Evolutionary conservation across 2,888 invertebrate genomes (phyloP).

Genomic region (Drosophila birchii): DNA sequence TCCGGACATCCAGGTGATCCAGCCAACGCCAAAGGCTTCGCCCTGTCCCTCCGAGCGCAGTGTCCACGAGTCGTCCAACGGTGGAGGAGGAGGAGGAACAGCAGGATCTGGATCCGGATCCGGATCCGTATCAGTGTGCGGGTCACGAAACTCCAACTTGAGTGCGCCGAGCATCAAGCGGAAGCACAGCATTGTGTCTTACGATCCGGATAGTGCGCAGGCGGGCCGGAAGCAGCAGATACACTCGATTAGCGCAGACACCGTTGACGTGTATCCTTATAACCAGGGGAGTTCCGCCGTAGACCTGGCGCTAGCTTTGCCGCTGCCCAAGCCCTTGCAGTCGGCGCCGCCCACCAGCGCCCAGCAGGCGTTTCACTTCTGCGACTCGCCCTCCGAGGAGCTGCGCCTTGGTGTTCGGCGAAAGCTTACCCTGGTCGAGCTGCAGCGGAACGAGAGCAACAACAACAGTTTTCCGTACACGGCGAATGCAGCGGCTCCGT

Average conservation of each 20-base stretch:
- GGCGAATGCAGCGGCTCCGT: conserved; percentile 67
- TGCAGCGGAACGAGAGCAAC: conserved; percentile 77
- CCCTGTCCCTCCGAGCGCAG: conserved; percentile 89
- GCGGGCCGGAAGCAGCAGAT: conserved; percentile 83
- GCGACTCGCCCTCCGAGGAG: conserved; percentile 81
- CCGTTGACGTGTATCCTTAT: conserved; percentile 82
- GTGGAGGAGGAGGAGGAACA: conserved; percentile 10
- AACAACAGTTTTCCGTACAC: conserved; percentile 81
- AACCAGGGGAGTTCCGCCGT: conserved; percentile 62
- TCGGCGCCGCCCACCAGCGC: conserved; percentile 61
- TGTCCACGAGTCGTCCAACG: conserved; percentile 65
- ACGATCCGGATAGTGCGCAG: conserved; percentile 83
- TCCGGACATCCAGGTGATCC: conserved; percentile 89
- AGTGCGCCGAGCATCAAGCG: conserved; percentile 74
- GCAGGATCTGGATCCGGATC: conserved; percentile 27
- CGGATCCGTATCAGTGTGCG: conserved; percentile 13
- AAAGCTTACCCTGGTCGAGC: conserved; percentile 80
- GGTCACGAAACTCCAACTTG: conserved; percentile 28
- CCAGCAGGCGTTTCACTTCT: conserved; percentile 72
- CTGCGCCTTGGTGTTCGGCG: conserved; percentile 81
- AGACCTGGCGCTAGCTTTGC: conserved; percentile 47
- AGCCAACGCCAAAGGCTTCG: conserved; percentile 93
- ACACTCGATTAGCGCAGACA: conserved; percentile 83
- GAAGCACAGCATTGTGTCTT: conserved; percentile 83
- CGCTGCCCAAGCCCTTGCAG: conserved; percentile 57